Percentiles rank a stretch among this genome's conserved stretches.
These are phyloP conservation scores for Drosophila atroscutellata DNA, from an alignment of 2,888 invertebrate species.

Conservation along the genomic window DNA sequence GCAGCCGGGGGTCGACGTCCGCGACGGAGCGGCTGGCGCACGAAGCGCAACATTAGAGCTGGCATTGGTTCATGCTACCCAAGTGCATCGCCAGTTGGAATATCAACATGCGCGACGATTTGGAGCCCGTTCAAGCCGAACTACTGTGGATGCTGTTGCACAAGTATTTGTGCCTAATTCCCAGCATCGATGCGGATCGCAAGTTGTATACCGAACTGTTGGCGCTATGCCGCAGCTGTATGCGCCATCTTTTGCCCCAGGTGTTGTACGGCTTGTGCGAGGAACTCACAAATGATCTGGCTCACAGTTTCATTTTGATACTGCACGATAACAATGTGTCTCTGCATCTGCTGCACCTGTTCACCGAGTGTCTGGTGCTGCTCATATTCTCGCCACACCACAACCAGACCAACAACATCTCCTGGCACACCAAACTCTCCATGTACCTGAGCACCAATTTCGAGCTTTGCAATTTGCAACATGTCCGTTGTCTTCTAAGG, in stretches of 20 bases:
- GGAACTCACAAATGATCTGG: constrained; percentile 66
- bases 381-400: constrained; percentile 34
- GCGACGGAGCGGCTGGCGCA: too few species aligned
- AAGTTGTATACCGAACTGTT: constrained; percentile 69
- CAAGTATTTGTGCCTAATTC: constrained; percentile 75
- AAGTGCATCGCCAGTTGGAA: constrained; percentile 61
- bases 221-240: constrained; percentile 67
- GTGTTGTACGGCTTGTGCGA: constrained; percentile 64
- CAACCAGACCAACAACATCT: neutral
- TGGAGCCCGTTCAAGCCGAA: neutral
- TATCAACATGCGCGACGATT: constrained; percentile 50
- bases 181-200: constrained; percentile 72
- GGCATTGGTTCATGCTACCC: constrained; percentile 70
- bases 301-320: constrained; percentile 71
- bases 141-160: constrained; percentile 60
- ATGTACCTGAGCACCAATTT: constrained; percentile 71
- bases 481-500: constrained; percentile 61
- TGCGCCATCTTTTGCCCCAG: constrained; percentile 53
- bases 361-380: constrained; percentile 47
- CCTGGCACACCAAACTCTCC: constrained; percentile 68
- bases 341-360: constrained; percentile 34
- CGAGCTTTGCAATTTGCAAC: constrained; percentile 75
- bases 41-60: too few species aligned
- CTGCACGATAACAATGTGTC: constrained; percentile 54
- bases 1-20: too few species aligned